These are phyloP conservation scores for Hyposoter dolosus DNA, from an alignment of 2,888 invertebrate genomes.

Conservation along the genomic window DNA sequence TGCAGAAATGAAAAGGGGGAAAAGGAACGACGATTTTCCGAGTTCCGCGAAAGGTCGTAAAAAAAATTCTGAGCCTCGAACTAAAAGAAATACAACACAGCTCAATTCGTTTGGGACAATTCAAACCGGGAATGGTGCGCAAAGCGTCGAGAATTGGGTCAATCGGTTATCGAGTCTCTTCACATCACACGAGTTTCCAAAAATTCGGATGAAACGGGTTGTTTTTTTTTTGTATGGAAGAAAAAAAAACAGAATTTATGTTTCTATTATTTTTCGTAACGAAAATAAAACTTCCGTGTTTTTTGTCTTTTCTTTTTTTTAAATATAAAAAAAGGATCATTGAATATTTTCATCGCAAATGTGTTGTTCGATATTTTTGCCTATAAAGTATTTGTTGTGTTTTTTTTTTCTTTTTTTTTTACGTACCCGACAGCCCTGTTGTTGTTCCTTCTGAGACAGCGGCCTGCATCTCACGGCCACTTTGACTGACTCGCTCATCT, in stretches of 20 bases:
- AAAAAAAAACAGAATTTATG: background rate
- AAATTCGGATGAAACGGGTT: background rate
- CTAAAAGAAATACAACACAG: background rate
- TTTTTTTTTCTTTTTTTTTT: background rate
- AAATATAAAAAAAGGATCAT: background rate
- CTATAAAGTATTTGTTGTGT: background rate
- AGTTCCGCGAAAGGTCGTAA: constrained; percentile 58
- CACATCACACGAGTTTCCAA: background rate
- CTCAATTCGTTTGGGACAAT: constrained; percentile 4
- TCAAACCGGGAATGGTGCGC: background rate
- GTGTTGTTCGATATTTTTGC: background rate
- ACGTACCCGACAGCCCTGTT: constrained; percentile 82
- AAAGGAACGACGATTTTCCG: constrained; percentile 72
- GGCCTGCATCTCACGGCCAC: constrained; percentile 95
- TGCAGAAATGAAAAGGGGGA: constrained; percentile 44
- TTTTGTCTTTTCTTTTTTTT: background rate
- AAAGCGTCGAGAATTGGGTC: constrained; percentile 14
- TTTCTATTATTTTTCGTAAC: background rate
- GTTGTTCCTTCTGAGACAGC: constrained; percentile 90
- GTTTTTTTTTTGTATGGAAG: background rate
- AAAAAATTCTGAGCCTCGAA: background rate
- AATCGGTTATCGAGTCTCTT: constrained; percentile 22
- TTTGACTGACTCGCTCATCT: constrained; percentile 89
- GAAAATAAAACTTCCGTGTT: background rate
- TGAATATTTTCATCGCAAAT: background rate